Conservation (phyloP, 1,140 invertebrate genomes). For the Bradynema listronoti region DNA sequence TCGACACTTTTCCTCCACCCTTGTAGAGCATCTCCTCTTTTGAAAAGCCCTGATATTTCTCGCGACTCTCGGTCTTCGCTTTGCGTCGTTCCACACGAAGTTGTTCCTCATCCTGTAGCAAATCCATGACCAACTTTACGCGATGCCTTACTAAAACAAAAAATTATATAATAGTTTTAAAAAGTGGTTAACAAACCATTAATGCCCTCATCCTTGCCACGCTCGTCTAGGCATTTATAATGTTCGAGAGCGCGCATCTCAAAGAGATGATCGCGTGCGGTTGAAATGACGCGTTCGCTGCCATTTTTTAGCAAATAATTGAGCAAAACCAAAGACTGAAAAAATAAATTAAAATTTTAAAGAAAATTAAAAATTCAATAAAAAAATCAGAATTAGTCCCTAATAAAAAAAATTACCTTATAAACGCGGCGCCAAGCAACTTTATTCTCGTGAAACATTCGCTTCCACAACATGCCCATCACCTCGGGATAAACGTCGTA, state of each 20-base stretch:
- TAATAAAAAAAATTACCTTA: too few relatives aligned
- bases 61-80: conserved; percentile 67
- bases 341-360: too few relatives aligned
- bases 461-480: conserved; percentile 91
- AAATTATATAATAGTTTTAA: background rate
- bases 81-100: conserved; percentile 93
- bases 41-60: conserved; percentile 54
- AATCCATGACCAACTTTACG: conserved; percentile 86
- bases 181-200: conserved; percentile 64
- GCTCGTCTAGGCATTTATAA: conserved; percentile 90
- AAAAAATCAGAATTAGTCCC: too few relatives aligned
- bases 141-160: conserved; percentile 67
- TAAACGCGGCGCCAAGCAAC: conserved; percentile 92
- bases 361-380: too few relatives aligned
- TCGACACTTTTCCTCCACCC: conserved; percentile 36
- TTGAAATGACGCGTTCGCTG: conserved; percentile 89
- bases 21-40: conserved; percentile 39
- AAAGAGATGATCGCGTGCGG: conserved; percentile 90
- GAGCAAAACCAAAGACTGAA: conserved; percentile 51
- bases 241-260: conserved; percentile 88
- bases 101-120: conserved; percentile 94
- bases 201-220: conserved; percentile 91
- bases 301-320: conserved; percentile 74
- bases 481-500: conserved; percentile 66
- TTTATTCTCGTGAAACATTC: conserved; percentile 95